These are phyloP conservation scores for Lasioglossum villosulum DNA, from an alignment of 2,888 invertebrate genomes.

Conservation along the genomic window DNA sequence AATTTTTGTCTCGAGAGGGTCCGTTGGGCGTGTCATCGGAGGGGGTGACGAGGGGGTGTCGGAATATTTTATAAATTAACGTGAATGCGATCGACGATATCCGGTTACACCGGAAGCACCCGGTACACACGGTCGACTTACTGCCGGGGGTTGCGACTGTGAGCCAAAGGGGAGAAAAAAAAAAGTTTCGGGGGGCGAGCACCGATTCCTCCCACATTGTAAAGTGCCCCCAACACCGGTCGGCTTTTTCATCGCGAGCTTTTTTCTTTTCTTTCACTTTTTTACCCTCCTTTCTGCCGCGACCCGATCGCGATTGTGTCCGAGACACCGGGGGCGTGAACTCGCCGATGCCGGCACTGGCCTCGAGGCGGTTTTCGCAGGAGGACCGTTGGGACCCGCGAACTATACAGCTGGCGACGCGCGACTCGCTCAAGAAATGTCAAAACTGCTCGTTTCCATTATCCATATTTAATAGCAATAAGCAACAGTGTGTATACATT, in stretches of 20 bases:
- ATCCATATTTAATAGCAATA: no score
- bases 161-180: constrained; percentile 53
- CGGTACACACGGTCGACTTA: constrained; percentile 75
- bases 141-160: constrained; percentile 49
- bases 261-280: constrained; percentile 46
- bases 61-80: constrained; percentile 84
- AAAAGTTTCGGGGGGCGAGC: constrained; percentile 67
- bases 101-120: constrained; percentile 84
- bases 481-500: no score
- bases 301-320: constrained; percentile 75
- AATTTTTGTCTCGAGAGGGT: constrained; percentile 6
- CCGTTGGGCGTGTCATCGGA: constrained; percentile 59
- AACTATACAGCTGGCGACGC: constrained; percentile 62
- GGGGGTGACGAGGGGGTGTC: constrained; percentile 65
- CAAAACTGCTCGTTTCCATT: no score
- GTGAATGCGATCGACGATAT: constrained; percentile 83
- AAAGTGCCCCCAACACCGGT: constrained; percentile 71
- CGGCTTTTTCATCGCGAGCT: constrained; percentile 69
- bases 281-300: constrained; percentile 37
- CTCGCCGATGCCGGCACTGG: constrained; percentile 69
- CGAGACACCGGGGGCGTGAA: constrained; percentile 79
- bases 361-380: constrained; percentile 75
- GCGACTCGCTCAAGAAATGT: constrained; percentile 38
- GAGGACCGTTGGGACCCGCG: constrained; percentile 66
- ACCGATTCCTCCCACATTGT: constrained; percentile 79